These are phyloP conservation scores for Tipula unca DNA, from an alignment of 2,888 invertebrate genomes.

Conservation along the genomic window DNA sequence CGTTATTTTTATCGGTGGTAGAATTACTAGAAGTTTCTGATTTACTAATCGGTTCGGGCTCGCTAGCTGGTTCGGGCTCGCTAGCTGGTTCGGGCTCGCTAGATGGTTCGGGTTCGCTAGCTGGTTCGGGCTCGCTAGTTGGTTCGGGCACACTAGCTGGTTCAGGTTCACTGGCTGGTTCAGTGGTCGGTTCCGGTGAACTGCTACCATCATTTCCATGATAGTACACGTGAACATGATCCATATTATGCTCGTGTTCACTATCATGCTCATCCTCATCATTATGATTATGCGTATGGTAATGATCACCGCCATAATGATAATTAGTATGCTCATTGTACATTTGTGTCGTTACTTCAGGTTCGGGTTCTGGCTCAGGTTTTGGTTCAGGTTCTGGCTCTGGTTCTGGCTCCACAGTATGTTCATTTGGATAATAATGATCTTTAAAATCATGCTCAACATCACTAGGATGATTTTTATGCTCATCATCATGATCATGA, in stretches of 20 bases:
- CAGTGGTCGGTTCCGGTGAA: slow-evolving; percentile 35
- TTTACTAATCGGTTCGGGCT: slow-evolving; percentile 30
- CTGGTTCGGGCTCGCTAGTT: slow-evolving; percentile 32
- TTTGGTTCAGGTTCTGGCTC: slow-evolving; percentile 39
- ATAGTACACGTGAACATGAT: not conserved
- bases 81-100: slow-evolving; percentile 32
- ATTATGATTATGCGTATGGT: not conserved
- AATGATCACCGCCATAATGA: not conserved
- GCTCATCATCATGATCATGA: slow-evolving; percentile 26
- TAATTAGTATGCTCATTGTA: slow-evolving; percentile 35
- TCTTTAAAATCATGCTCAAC: slow-evolving; percentile 16
- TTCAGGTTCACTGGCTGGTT: slow-evolving; percentile 34
- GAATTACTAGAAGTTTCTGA: slow-evolving; percentile 19
- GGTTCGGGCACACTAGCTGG: slow-evolving; percentile 34
- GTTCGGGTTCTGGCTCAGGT: slow-evolving; percentile 34
- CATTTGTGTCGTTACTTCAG: slow-evolving; percentile 39
- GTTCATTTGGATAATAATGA: slow-evolving; percentile 32
- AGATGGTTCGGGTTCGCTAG: slow-evolving; percentile 35
- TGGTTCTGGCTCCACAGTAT: slow-evolving; percentile 36
- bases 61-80: slow-evolving; percentile 33
- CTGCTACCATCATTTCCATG: slow-evolving; percentile 22
- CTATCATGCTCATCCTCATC: not conserved
- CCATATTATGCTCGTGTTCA: not conserved
- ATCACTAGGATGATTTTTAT: slow-evolving; percentile 18
- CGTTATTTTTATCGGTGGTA: not conserved